Conservation (phyloP, 1,140 invertebrate species). For the Drosophila eugracilis region DNA sequence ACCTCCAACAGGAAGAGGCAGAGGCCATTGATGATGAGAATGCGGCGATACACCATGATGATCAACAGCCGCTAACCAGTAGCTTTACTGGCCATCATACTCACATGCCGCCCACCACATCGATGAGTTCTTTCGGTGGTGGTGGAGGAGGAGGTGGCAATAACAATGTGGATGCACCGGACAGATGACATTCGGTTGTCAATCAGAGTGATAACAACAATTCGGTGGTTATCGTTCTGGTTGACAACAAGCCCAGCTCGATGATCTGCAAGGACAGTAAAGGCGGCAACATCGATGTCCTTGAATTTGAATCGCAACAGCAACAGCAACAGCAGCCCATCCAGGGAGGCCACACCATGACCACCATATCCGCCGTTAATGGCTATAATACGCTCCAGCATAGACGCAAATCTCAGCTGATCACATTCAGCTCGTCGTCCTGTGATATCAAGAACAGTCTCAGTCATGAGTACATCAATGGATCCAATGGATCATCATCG, state of each 20-base stretch:
- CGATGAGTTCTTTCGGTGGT: conserved; percentile 70
- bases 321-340: conserved; percentile 1
- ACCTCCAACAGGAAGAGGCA: conserved; percentile 69
- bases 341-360: conserved; percentile 9
- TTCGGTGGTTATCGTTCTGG: conserved; percentile 84
- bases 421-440: conserved; percentile 79
- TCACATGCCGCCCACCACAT: conserved; percentile 47
- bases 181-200: conserved; percentile 85
- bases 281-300: conserved; percentile 64
- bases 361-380: conserved; percentile 38
- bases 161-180: conserved; percentile 36
- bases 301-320: conserved; percentile 53
- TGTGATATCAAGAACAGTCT: conserved; percentile 84
- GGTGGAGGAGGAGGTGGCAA: conserved; percentile 7
- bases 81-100: conserved; percentile 56
- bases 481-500: conserved; percentile 22
- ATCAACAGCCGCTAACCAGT: conserved; percentile 77
- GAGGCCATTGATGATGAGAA: conserved; percentile 80
- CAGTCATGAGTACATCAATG: conserved; percentile 74
- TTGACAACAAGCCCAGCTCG: conserved; percentile 84
- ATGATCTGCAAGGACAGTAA: conserved; percentile 83
- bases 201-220: conserved; percentile 85
- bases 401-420: conserved; percentile 78
- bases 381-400: conserved; percentile 77
- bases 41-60: conserved; percentile 72